A percentile compares a stretch with the other conserved stretches of the same genome.
These are phyloP conservation scores for Alfaro cultratus DNA, from an alignment of 2,797 vertebrate species.

Conservation along the genomic window DNA sequence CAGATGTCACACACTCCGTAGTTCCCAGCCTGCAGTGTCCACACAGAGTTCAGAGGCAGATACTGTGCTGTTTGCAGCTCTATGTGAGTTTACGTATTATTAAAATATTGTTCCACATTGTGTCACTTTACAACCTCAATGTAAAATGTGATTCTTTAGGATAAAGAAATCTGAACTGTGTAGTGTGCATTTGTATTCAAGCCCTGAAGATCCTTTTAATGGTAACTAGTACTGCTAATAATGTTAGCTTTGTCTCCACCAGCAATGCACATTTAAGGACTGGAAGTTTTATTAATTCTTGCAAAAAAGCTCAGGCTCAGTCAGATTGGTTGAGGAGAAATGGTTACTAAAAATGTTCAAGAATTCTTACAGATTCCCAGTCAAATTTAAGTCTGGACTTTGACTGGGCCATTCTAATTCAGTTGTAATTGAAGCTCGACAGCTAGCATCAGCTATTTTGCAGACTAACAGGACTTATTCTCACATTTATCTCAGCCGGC, in stretches of 20 bases:
- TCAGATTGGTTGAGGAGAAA: background rate
- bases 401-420: background rate
- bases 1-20: slow-evolving; percentile 11
- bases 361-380: background rate
- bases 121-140: background rate
- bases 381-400: background rate
- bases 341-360: background rate
- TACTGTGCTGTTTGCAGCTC: slow-evolving; percentile 22
- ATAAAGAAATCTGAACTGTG: background rate
- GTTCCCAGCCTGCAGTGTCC: slow-evolving; percentile 33
- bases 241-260: background rate
- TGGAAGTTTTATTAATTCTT: background rate
- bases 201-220: background rate
- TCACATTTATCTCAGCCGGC: background rate
- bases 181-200: slow-evolving; percentile 11
- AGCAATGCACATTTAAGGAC: background rate
- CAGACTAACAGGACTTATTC: background rate
- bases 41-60: slow-evolving; percentile 23
- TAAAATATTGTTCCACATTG: background rate
- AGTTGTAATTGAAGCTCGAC: background rate
- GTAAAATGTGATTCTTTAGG: background rate
- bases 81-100: slow-evolving; percentile 9
- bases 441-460: background rate
- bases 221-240: background rate
- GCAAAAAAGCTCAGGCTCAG: background rate